Conservation (phyloP, 2,797 vertebrate genomes). For the Pseudochaenichthys georgianus region DNA sequence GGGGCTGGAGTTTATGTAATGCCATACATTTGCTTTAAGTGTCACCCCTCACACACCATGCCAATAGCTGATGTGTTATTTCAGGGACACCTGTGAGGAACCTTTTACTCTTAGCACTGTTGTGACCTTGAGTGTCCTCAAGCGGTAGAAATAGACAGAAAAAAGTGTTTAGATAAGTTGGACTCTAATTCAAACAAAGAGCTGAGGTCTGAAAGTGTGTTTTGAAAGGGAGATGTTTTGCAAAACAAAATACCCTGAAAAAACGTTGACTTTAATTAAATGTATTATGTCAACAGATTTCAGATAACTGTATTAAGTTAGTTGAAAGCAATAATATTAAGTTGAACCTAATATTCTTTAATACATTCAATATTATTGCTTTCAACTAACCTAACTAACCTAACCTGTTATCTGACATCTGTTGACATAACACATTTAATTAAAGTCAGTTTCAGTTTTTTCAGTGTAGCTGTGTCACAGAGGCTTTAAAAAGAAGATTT, state of each 20-base stretch:
- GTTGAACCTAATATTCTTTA: no score
- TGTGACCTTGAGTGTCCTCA: not conserved
- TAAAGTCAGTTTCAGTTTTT: no score
- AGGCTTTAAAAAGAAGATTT: not conserved
- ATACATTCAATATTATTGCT: no score
- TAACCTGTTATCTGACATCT: no score
- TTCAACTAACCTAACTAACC: no score
- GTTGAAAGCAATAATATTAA: no score
- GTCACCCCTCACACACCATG: not conserved
- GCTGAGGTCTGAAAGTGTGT: constrained; percentile 20
- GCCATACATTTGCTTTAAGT: constrained; percentile 17
- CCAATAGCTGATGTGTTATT: constrained; percentile 5
- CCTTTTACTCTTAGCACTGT: not conserved
- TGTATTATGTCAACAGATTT: no score
- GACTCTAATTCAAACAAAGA: constrained; percentile 38
- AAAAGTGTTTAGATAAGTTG: constrained; percentile 30
- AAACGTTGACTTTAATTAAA: no score
- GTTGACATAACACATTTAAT: no score
- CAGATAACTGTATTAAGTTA: no score
- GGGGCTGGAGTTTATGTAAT: constrained; percentile 31
- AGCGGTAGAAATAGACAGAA: constrained; percentile 10
- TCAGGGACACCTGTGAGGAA: constrained; percentile 50
- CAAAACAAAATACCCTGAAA: no score
- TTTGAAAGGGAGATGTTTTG: no score
- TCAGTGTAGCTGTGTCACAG: constrained; percentile 3